Evolutionary conservation across 2,888 invertebrate species (phyloP).

Genomic region (Phytoseiulus persimilis): DNA sequence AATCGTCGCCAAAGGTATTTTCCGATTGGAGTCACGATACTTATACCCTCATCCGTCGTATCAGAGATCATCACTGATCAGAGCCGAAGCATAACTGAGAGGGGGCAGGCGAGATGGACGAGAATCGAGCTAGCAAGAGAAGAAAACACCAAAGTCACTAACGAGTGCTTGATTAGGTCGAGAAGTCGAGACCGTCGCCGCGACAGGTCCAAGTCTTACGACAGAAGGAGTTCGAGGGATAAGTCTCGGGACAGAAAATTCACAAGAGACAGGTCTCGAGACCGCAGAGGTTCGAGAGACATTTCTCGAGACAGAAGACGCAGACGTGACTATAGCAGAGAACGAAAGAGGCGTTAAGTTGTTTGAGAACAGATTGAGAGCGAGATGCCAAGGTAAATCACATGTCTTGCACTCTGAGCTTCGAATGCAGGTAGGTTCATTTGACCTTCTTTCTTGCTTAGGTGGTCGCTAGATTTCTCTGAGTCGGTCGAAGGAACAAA

Average conservation of each 20-base stretch:
- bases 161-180: slow-evolving; percentile 16
- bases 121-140: not conserved
- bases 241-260: not conserved
- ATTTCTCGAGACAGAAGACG: not conserved
- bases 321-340: not conserved
- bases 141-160: not conserved
- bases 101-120: not conserved
- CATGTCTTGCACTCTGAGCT: not conserved
- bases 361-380: not conserved
- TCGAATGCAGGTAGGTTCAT: not conserved
- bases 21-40: not conserved
- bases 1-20: slow-evolving; percentile 33
- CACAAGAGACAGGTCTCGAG: not conserved
- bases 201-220: not conserved
- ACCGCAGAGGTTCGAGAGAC: not conserved
- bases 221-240: not conserved
- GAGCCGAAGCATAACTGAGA: no score
- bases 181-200: slow-evolving; percentile 21
- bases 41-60: not conserved
- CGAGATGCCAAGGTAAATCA: not conserved
- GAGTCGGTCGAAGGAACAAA: not conserved
- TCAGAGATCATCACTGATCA: not conserved
- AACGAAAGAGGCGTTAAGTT: not conserved
- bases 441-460: not conserved
- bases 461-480: not conserved